Evolutionary conservation across 1,140 invertebrate species (phyloP).

Genomic region (Pseudomyrmex gracilis): DNA sequence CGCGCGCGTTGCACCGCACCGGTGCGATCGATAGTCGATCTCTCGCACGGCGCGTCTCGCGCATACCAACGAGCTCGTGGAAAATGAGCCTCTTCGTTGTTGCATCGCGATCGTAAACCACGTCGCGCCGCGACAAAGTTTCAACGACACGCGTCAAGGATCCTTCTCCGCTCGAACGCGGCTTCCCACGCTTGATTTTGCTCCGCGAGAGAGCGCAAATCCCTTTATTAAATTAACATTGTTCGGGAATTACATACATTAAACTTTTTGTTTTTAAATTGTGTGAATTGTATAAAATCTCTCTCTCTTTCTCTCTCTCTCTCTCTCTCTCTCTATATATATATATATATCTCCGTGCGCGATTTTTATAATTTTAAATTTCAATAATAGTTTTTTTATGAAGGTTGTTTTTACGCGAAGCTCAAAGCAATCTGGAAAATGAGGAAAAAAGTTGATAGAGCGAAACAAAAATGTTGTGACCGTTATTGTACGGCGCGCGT

Average conservation of each 20-base stretch:
- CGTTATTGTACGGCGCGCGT: slow-evolving; percentile 13
- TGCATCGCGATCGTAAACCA: background rate
- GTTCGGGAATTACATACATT: background rate
- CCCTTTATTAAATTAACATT: slow-evolving; percentile 24
- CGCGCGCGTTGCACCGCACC: slow-evolving; percentile 10
- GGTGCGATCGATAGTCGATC: slow-evolving; percentile 72
- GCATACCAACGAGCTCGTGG: slow-evolving; percentile 72
- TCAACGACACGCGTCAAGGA: slow-evolving; percentile 56
- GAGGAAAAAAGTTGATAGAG: slow-evolving; percentile 17
- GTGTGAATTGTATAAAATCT: too few species aligned
- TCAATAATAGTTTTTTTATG: background rate
- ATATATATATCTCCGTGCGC: too few species aligned
- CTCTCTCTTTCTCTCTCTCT: too few species aligned
- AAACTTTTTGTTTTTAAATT: background rate
- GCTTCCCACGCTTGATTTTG: slow-evolving; percentile 15
- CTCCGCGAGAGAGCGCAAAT: background rate
- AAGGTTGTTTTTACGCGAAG: background rate
- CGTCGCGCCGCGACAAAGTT: slow-evolving; percentile 63
- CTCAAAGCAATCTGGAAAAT: background rate
- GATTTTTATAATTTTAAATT: background rate
- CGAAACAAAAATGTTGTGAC: slow-evolving; percentile 29
- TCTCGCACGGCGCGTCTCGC: slow-evolving; percentile 61
- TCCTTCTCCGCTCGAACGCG: slow-evolving; percentile 52
- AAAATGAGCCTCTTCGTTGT: slow-evolving; percentile 56
- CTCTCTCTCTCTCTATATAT: too few species aligned